Percentiles rank a stretch among this genome's conserved stretches.
Evolutionary conservation across 2,888 invertebrate genomes (phyloP).

Genomic region (Cheilosia soror): DNA sequence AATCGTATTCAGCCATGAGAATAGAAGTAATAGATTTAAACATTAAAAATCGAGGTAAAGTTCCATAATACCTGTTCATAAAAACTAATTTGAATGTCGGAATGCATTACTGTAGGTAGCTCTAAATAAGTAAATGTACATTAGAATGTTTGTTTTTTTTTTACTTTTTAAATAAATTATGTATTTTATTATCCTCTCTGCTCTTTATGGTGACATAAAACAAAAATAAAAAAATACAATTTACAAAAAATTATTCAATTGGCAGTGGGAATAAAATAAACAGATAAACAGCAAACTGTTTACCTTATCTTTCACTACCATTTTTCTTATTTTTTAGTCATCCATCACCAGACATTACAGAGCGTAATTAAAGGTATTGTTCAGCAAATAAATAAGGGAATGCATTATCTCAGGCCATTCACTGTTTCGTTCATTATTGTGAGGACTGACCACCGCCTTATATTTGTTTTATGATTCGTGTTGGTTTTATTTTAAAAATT

Average conservation of each 20-base stretch:
- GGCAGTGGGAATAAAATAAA: background rate
- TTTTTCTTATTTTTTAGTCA: background rate
- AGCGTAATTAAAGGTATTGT: background rate
- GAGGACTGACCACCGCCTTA: background rate
- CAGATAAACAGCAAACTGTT: background rate
- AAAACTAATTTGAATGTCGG: no score
- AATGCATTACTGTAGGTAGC: no score
- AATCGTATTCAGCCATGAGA: no score
- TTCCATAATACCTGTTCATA: no score
- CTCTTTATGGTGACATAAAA: background rate
- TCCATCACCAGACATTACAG: background rate
- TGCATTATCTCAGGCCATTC: background rate
- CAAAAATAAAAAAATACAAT: background rate
- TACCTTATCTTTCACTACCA: conserved; percentile 2
- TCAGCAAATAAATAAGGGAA: background rate
- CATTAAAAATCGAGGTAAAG: no score
- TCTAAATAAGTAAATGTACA: no score
- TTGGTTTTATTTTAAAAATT: background rate
- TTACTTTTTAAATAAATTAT: background rate
- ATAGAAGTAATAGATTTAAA: no score
- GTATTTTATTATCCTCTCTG: background rate
- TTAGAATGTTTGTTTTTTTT: background rate
- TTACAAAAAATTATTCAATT: background rate
- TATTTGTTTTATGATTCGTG: background rate
- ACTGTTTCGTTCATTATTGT: background rate